Conservation (phyloP, 35 echinoderm and acorn worm species). For the Holothuria glaberrima region DNA sequence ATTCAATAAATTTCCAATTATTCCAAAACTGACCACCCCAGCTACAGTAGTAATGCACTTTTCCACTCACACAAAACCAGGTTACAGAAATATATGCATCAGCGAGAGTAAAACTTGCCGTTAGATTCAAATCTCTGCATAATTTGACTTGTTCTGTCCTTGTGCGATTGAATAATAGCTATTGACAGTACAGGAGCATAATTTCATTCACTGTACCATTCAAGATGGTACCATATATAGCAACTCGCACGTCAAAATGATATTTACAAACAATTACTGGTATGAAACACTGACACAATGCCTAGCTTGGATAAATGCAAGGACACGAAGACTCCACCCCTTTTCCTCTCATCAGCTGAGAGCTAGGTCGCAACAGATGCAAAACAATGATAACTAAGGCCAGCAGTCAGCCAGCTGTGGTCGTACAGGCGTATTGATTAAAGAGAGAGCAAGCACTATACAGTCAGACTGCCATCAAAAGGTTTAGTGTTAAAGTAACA, state of each 20-base stretch:
- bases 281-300: not conserved
- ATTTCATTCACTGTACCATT: not conserved
- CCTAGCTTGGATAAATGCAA: not conserved
- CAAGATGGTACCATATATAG: not conserved
- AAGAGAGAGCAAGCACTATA: not conserved
- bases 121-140: not conserved
- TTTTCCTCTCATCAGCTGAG: not conserved
- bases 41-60: not conserved
- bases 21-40: too few species aligned
- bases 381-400: not conserved
- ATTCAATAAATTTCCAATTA: too few species aligned
- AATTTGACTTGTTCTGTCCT: not conserved
- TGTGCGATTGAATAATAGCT: not conserved
- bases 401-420: not conserved
- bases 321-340: not conserved
- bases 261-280: slow-evolving; percentile 48
- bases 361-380: not conserved
- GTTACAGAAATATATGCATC: not conserved
- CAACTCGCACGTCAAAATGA: slow-evolving; percentile 4
- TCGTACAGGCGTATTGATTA: slow-evolving; percentile 27
- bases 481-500: not conserved
- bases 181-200: not conserved
- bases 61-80: not conserved
- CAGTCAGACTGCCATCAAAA: not conserved
- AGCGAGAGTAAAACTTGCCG: not conserved